Base-by-base conservation (phyloP, 2,113 vertebrate species). In the Panurus biarmicus region DNA sequence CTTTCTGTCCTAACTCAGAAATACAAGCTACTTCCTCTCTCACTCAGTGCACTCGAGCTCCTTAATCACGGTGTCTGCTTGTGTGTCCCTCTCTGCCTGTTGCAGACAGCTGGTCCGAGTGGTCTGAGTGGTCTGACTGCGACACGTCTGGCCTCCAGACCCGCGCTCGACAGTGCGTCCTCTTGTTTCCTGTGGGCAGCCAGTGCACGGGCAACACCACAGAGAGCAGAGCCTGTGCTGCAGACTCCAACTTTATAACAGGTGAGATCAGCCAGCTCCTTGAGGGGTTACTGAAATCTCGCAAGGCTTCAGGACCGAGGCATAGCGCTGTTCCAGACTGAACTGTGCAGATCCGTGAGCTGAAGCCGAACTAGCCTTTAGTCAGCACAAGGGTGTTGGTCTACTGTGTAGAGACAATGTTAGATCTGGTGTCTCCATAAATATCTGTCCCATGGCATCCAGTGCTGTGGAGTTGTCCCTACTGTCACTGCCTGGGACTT, bases 51-150 rank as follows among this genome's bases (percentile, higher is more conserved):
- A 5, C 47, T 18, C 21, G 38, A 40, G 11, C 14, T 21, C 11
- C 53, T 47, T 77, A 29, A 51, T 51, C 42, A 29, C 58, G 28
- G 57, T 5, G 2, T 26, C 22, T 58, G 44, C 2, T 0, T 13
- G 36, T 44, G 45, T 85, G 9, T 66, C 21, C 17, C 35, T 71
- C 74, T 94, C 51, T 78, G 36, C 19, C 61, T 72, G 2, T 96
- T 96, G 70, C 97, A 99, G 99, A 99, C 98, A 99, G 98, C 96
- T 99, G 99, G 99, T 99, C 99, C 0, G 98, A 98, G 87, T 99
- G 99, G 99, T 99, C 99, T 0, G 97, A 98, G 82, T 99, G 99
- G 99, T 98, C 99, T 1, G 97, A 95, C n/a, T 99, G 99, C 0
- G 98, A 99, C 79, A 95, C 98, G 0, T 98, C 98, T 4, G 98